Percentiles rank a stretch among this genome's conserved stretches.
These are phyloP conservation scores for Ptychoptera contaminata DNA, from an alignment of 2,888 invertebrate genomes.

Conservation along the genomic window DNA sequence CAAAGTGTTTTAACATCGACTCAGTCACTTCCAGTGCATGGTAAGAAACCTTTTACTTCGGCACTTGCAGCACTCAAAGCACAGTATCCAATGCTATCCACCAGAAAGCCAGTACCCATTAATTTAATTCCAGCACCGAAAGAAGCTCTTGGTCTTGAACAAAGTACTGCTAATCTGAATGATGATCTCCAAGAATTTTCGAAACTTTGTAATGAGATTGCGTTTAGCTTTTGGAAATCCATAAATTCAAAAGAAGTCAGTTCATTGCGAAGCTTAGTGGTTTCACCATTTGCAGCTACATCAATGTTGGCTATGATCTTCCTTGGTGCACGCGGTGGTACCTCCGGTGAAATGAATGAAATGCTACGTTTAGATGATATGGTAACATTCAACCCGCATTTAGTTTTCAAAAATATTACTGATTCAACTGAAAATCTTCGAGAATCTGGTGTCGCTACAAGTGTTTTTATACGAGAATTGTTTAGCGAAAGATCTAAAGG, in stretches of 20 bases:
- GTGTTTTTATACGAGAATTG: conserved; percentile 66
- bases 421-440: conserved; percentile 56
- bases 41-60: neutral
- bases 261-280: conserved; percentile 56
- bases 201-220: conserved; percentile 68
- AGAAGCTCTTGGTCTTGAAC: conserved; percentile 56
- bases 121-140: conserved; percentile 38
- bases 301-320: conserved; percentile 84
- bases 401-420: conserved; percentile 71
- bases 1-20: too few species aligned
- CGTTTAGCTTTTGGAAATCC: conserved; percentile 67
- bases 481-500: conserved; percentile 70
- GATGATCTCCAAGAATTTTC: conserved; percentile 63
- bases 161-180: conserved; percentile 52
- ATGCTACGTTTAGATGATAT: conserved; percentile 71
- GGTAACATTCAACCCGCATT: conserved; percentile 79
- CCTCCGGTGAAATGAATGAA: conserved; percentile 83
- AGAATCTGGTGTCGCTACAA: conserved; percentile 57
- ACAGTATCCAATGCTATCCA: too few species aligned
- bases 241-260: conserved; percentile 53
- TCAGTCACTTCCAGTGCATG: conserved; percentile 1
- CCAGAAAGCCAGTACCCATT: conserved; percentile 20
- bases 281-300: conserved; percentile 73
- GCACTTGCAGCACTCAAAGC: neutral
- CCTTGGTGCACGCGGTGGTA: conserved; percentile 69